Evolutionary conservation across 2,113 vertebrate genomes (phyloP).

Genomic region (Xenopus tropicalis): UCB_Xtro_10.0 CM004443.2:110445001-110445500

Average conservation of each 20-base stretch:
- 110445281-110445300: conserved; percentile 20
- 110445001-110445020: not conserved
- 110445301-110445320: not conserved
- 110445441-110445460: no score
- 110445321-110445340: not conserved
- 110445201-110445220: conserved; percentile 11
- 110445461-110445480: no score
- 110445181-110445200: conserved; percentile 35
- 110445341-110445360: no score
- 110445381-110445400: no score
- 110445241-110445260: conserved; percentile 8
- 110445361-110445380: no score
- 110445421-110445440: no score
- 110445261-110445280: conserved; percentile 30
- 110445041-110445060: conserved; percentile 16
- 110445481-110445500: no score
- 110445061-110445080: conserved; percentile 36
- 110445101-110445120: conserved; percentile 38
- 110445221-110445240: conserved; percentile 20
- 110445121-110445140: conserved; percentile 34
- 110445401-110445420: no score
- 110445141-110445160: conserved; percentile 41
- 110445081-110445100: conserved; percentile 36
- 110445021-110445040: conserved; percentile 2
- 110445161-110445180: conserved; percentile 34